A percentile compares a stretch with the other conserved stretches of the same genome.
phyloP scores from a whole-genome alignment of 2,113 vertebrate genomes.

The Indri indri region DNA sequence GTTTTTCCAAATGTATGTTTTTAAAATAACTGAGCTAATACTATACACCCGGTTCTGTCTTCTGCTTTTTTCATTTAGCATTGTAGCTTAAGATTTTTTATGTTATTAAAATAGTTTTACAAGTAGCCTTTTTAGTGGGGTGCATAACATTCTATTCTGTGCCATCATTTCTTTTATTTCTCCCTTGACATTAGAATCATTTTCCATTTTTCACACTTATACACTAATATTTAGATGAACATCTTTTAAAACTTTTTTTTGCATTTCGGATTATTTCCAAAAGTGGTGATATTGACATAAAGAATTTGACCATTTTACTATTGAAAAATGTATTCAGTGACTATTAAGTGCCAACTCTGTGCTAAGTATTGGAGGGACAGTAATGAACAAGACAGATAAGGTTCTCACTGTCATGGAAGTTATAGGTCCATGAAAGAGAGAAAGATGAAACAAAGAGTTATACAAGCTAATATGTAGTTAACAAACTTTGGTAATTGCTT shows the following conservation, averaged over 20 bases:
- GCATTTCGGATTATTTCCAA: neutral
- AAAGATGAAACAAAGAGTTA: conserved; percentile 19
- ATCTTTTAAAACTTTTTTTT: conserved; percentile 10
- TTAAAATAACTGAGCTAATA: neutral
- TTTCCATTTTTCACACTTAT: neutral
- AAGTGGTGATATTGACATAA: conserved; percentile 34
- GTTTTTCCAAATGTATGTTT: neutral
- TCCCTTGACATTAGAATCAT: neutral
- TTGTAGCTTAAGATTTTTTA: neutral
- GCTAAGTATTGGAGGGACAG: neutral
- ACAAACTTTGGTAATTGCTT: neutral
- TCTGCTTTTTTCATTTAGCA: neutral
- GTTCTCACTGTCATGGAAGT: neutral
- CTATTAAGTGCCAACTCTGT: neutral
- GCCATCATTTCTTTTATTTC: neutral
- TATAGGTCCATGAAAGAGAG: neutral
- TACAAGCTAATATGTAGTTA: neutral
- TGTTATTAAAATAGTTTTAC: neutral
- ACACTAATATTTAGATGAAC: neutral
- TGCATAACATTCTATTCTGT: conserved; percentile 36
- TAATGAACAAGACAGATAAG: neutral
- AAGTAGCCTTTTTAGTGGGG: neutral
- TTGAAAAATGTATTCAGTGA: conserved; percentile 20
- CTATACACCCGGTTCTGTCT: no score
- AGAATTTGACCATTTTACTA: conserved; percentile 4